Base-by-base conservation (phyloP, 2,888 invertebrate species). In the Eremobia ochroleuca region DNA sequence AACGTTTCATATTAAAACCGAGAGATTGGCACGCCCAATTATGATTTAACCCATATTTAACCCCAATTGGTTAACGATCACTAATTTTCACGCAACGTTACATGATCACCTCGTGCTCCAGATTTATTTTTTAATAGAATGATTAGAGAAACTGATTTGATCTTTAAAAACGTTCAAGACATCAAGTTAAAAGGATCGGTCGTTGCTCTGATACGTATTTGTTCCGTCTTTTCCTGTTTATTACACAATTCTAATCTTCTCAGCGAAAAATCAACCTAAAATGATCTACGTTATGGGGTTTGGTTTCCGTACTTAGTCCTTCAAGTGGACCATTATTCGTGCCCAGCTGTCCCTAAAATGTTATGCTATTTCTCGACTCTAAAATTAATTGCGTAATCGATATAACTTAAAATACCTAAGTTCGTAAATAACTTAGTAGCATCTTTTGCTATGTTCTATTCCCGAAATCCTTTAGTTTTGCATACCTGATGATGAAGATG, bases 21-120 rank as follows among this genome's bases (percentile, higher is more conserved):
- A 90, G 89, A 89, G 90, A 86, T 85, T 93, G 95, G 94, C 94
- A 93, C 90, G 88, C 93, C 92, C 94, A 95, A 95, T 95, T 94
- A 94, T 91, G 88, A 93, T 92, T 92, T 94, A 95, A 95, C 95
- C 94, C 91, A 91, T 92, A 88, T 95, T 96, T 95, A 94, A 95
- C 95, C 95, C 90, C 96, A 96, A 96, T 96, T 94, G 92, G 87
- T 90, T 89, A 90, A 89, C 90, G 82, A 92, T 91, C 89, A 91
- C 87, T 93, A 90, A 94, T 94, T 93, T 93, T 92, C 90, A 90
- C 91, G 91, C 91, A 89, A 88, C 77, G 77, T 79, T 79, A 85
- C 79, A 81, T 80, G 83, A 86, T 64, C 81, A 67, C 74, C 76
- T 71, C 81, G 86, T 85, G 86, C 73, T 82, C 34, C 58, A 34